Evolutionary conservation across 2,888 invertebrate species (phyloP).

Genomic region (Acleris sparsana): DNA sequence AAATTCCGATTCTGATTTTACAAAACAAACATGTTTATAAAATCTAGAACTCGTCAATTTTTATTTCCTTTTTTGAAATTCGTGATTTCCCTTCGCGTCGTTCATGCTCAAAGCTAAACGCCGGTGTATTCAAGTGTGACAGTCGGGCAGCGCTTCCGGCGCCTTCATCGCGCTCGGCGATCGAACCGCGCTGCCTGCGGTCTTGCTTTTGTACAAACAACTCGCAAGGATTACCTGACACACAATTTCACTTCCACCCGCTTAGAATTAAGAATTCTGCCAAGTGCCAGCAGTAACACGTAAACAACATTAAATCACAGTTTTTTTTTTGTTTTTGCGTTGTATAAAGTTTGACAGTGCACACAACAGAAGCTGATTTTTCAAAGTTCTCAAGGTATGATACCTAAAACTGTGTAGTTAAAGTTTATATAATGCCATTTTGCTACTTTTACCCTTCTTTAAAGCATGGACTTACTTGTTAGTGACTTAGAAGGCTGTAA

Average conservation of each 20-base stretch:
- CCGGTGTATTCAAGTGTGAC: slow-evolving; percentile 30
- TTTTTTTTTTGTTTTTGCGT: too few species aligned
- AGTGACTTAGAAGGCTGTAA: slow-evolving; percentile 49
- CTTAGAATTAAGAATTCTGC: slow-evolving; percentile 13
- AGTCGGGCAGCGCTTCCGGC: slow-evolving; percentile 16
- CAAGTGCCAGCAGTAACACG: too few species aligned
- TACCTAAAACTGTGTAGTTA: too few species aligned
- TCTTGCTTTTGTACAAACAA: slow-evolving; percentile 26
- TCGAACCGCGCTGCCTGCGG: slow-evolving; percentile 20
- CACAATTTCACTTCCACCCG: slow-evolving; percentile 4
- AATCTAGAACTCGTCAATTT: too few species aligned
- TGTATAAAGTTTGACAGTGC: too few species aligned
- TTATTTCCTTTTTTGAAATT: slow-evolving; percentile 1
- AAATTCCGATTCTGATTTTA: too few species aligned
- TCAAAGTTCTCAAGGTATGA: too few species aligned
- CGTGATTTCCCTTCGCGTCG: not conserved
- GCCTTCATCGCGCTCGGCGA: slow-evolving; percentile 19
- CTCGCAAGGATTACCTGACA: slow-evolving; percentile 30
- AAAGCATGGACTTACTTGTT: slow-evolving; percentile 4
- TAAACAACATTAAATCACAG: too few species aligned
- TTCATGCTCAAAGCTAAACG: slow-evolving; percentile 11
- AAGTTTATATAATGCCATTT: too few species aligned
- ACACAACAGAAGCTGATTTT: too few species aligned
- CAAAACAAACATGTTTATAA: too few species aligned
- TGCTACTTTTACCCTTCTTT: too few species aligned